A percentile compares a stretch with the other conserved stretches of the same genome.
Evolutionary conservation across 2,797 vertebrate genomes (phyloP).

Genomic region (Melanotaenia boesemani): DNA sequence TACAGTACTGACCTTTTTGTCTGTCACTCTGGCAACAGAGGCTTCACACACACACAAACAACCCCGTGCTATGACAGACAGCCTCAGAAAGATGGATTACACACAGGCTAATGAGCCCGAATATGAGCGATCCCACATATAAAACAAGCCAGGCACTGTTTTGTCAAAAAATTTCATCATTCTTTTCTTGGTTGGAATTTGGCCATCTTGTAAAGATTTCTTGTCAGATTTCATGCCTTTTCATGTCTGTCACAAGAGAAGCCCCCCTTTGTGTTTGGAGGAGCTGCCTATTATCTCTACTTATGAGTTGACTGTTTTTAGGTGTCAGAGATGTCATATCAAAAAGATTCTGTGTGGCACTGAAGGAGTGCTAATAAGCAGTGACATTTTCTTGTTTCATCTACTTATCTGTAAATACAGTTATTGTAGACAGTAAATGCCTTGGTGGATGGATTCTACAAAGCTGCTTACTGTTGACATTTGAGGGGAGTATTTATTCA

Average conservation of each 20-base stretch:
- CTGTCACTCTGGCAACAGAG: constrained; percentile 56
- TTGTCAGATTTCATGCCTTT: constrained; percentile 56
- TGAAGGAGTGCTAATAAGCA: constrained; percentile 20
- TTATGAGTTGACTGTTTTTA: constrained; percentile 31
- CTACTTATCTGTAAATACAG: constrained; percentile 38
- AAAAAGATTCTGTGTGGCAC: constrained; percentile 17
- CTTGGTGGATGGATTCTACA: constrained; percentile 17
- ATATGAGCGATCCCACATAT: constrained; percentile 59
- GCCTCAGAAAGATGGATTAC: constrained; percentile 54
- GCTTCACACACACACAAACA: constrained; percentile 39
- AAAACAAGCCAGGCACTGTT: constrained; percentile 45
- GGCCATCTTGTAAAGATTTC: constrained; percentile 57
- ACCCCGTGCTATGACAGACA: constrained; percentile 23
- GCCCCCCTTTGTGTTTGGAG: constrained; percentile 33
- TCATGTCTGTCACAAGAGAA: constrained; percentile 52
- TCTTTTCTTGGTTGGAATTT: constrained; percentile 53
- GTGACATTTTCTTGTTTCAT: constrained; percentile 37
- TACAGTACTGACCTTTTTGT: constrained; percentile 64
- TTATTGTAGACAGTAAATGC: constrained; percentile 34
- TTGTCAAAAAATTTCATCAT: constrained; percentile 67
- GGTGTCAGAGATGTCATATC: constrained; percentile 40
- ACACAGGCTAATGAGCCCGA: constrained; percentile 64
- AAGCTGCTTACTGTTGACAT: constrained; percentile 55
- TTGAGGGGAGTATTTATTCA: constrained; percentile 30
- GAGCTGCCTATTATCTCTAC: constrained; percentile 38